These are phyloP conservation scores for Phyllopteryx taeniolatus DNA, from an alignment of 2,113 vertebrate genomes.

Conservation along the genomic window DNA sequence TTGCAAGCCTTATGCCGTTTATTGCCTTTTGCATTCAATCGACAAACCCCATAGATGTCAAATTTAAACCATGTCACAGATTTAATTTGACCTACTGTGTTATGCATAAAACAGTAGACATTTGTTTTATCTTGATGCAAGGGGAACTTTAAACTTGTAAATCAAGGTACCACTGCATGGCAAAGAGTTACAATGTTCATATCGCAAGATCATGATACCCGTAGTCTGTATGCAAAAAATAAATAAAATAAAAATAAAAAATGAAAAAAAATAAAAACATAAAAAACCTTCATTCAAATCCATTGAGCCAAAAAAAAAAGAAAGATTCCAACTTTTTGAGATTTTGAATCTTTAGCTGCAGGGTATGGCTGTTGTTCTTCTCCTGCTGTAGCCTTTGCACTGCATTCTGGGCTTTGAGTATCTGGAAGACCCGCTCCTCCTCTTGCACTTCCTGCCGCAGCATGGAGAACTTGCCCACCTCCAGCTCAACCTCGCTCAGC, in stretches of 20 bases:
- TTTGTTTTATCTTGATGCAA: no score
- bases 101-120: no score
- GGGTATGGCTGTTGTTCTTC: conserved; percentile 49
- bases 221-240: neutral
- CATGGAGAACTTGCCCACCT: conserved; percentile 63
- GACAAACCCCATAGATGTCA: no score
- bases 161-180: neutral
- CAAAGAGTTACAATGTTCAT: neutral
- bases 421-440: conserved; percentile 61
- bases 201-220: neutral
- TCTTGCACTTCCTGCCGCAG: conserved; percentile 51
- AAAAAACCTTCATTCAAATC: neutral
- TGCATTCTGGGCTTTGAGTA: conserved; percentile 44
- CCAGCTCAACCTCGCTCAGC: conserved; percentile 74
- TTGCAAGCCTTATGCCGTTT: no score
- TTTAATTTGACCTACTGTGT: no score
- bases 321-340: conserved; percentile 61
- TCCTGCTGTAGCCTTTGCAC: conserved; percentile 66
- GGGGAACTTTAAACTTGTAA: neutral
- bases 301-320: conserved; percentile 1
- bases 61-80: no score
- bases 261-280: no score
- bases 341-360: conserved; percentile 47
- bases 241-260: neutral
- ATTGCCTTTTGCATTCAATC: no score